A percentile compares a stretch with the other conserved stretches of the same genome.
phyloP scores from a whole-genome alignment of 2,113 vertebrate genomes.

The Lethenteron camtschaticum region DNA sequence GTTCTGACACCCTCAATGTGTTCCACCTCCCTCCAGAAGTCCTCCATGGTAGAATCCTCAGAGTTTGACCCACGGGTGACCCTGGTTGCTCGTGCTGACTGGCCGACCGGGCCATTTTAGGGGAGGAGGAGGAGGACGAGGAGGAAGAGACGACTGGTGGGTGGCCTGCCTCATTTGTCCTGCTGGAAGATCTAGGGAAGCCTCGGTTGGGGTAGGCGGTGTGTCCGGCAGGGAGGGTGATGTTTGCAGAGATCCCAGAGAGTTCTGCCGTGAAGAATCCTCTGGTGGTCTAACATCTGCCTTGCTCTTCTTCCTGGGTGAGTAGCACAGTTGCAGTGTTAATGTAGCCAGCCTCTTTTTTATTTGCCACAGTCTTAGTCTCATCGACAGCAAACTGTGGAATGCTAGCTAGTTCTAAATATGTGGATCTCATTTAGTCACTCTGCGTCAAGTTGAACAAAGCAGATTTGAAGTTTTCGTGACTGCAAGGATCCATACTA shows the following conservation, averaged over 20 bases:
- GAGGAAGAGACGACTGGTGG: not conserved
- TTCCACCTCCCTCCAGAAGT: constrained; percentile 52
- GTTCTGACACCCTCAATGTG: constrained; percentile 35
- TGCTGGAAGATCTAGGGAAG: not conserved
- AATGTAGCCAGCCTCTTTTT: too few relatives aligned
- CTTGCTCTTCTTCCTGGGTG: constrained; percentile 5
- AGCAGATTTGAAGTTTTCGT: too few relatives aligned
- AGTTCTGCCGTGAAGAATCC: not conserved
- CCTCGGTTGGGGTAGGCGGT: not conserved
- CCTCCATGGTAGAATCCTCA: constrained; percentile 32
- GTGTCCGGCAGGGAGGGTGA: not conserved
- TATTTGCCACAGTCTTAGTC: too few relatives aligned
- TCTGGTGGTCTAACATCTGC: not conserved
- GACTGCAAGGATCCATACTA: too few relatives aligned
- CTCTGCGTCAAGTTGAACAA: too few relatives aligned
- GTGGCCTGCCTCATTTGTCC: not conserved
- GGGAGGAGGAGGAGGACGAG: too few relatives aligned
- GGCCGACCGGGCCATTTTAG: not conserved
- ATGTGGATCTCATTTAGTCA: too few relatives aligned
- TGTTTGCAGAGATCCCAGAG: not conserved
- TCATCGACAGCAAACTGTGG: too few relatives aligned
- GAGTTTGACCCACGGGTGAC: not conserved
- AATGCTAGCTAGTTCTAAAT: too few relatives aligned
- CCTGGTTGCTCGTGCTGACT: not conserved
- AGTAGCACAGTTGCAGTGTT: not conserved